Conservation (phyloP, 2,113 vertebrate species). For the Serilophus lunatus region DNA sequence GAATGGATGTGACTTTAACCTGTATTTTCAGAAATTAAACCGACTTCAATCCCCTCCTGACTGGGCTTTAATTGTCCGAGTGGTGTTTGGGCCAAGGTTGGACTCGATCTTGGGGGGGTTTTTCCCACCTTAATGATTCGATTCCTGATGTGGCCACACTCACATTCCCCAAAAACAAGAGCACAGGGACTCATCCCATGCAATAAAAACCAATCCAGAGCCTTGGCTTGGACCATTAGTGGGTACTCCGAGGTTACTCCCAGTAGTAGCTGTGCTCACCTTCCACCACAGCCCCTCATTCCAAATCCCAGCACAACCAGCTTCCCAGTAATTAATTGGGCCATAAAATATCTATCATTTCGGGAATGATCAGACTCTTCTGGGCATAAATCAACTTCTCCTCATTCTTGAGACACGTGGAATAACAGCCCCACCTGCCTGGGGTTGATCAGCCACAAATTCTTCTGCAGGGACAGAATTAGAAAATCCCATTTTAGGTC, state of each 20-base stretch:
- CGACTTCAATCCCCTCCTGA: neutral
- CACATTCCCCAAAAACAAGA: neutral
- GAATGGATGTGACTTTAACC: neutral
- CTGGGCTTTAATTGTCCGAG: neutral
- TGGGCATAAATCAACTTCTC: slow-evolving; percentile 9
- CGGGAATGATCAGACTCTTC: neutral
- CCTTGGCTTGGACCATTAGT: neutral
- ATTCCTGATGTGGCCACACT: accelerated
- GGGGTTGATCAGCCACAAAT: neutral
- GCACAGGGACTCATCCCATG: neutral
- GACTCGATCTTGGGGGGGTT: neutral
- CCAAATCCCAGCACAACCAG: neutral
- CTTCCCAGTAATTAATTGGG: neutral
- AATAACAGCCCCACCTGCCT: neutral
- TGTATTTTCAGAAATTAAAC: slow-evolving; percentile 25
- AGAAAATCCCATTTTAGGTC: neutral
- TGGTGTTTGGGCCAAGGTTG: neutral
- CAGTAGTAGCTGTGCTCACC: neutral
- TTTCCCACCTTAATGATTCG: accelerated
- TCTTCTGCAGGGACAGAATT: neutral
- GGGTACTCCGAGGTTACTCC: neutral
- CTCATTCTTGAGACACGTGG: neutral
- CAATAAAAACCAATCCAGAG: neutral
- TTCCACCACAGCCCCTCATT: accelerated
- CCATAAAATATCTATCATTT: neutral